Conservation (phyloP, 2,113 vertebrate species). For the Buteo buteo region DNA sequence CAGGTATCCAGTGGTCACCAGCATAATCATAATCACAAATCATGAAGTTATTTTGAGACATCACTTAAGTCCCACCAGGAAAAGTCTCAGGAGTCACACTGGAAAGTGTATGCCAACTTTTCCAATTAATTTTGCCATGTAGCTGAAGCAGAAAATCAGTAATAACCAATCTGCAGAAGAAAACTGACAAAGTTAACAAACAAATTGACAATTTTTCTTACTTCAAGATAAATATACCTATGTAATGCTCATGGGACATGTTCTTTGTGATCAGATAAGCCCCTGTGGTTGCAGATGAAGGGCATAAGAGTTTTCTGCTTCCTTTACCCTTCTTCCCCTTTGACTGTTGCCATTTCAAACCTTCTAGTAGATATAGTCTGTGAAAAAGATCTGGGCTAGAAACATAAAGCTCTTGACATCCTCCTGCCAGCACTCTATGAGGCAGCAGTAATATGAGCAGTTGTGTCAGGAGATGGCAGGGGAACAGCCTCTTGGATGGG, state of each 20-base stretch:
- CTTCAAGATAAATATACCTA: neutral
- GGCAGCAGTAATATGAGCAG: neutral
- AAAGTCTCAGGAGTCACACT: neutral
- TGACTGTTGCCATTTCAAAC: neutral
- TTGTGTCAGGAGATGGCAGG: neutral
- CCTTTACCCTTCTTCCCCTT: neutral
- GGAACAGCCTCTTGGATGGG: rapidly evolving
- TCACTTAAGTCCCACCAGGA: neutral
- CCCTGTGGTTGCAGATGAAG: neutral
- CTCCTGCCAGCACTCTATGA: neutral
- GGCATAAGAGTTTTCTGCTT: neutral
- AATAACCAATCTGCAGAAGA: neutral
- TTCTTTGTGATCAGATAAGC: neutral
- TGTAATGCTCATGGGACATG: neutral
- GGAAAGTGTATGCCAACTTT: neutral
- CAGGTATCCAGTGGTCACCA: neutral
- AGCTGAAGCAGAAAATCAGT: neutral
- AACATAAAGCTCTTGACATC: neutral
- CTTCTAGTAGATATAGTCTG: neutral
- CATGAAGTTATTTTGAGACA: neutral
- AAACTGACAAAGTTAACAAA: neutral
- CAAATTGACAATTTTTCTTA: neutral
- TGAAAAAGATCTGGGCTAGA: neutral
- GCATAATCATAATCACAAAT: neutral
- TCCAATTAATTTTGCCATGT: neutral